phyloP scores from a whole-genome alignment of 1,140 invertebrate species.

The Cydia strobilella region DNA sequence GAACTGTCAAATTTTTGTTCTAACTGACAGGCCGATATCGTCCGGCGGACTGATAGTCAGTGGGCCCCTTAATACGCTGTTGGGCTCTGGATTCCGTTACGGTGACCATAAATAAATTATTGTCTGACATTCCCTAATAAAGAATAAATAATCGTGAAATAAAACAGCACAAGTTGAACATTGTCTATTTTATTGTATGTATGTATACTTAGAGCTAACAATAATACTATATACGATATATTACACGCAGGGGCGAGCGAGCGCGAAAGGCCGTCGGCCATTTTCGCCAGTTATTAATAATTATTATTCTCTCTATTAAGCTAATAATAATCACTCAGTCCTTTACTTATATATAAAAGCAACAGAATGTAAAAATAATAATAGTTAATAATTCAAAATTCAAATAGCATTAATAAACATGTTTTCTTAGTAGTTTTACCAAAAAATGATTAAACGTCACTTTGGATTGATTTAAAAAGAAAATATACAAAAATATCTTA shows the following conservation, averaged over 20 bases:
- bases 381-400: background rate
- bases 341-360: constrained; percentile 45
- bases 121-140: no score
- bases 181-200: constrained; percentile 74
- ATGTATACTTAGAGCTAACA: constrained; percentile 57
- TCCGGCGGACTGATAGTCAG: no score
- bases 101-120: no score
- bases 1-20: no score
- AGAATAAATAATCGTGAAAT: constrained; percentile 39
- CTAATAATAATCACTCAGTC: constrained; percentile 47
- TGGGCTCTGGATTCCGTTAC: no score
- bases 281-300: constrained; percentile 5
- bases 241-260: constrained; percentile 47
- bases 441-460: background rate
- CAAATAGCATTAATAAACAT: constrained; percentile 16
- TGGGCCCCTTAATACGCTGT: no score
- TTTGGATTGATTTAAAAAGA: background rate
- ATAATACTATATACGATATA: constrained; percentile 54
- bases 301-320: constrained; percentile 32
- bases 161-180: constrained; percentile 59
- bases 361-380: constrained; percentile 7
- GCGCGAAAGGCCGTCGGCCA: background rate
- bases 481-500: constrained; percentile 31
- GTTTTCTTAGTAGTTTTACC: no score
- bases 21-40: no score